Evolutionary conservation across 2,888 invertebrate genomes (phyloP).

Genomic region (Zeuzera pyrina): DNA sequence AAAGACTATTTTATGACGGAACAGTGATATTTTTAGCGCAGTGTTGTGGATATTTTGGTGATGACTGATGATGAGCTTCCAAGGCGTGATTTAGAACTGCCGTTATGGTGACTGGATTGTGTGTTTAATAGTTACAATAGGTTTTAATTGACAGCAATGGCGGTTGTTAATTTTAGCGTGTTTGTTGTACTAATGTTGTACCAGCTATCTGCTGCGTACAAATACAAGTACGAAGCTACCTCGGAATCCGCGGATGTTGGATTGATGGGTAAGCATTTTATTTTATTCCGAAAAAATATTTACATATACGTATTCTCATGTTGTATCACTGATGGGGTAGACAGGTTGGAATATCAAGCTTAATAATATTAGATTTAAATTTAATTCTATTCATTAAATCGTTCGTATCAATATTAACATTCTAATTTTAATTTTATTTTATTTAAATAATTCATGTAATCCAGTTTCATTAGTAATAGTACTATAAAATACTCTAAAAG

Average conservation of each 20-base stretch:
- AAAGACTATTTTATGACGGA: too few species aligned
- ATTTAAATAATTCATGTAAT: too few species aligned
- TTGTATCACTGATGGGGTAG: too few species aligned
- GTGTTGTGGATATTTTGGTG: conserved; percentile 7
- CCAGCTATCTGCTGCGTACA: conserved; percentile 44
- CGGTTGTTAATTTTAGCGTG: conserved; percentile 56
- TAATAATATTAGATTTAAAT: too few species aligned
- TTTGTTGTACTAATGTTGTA: conserved; percentile 54
- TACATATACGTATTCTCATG: too few species aligned
- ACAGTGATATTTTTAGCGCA: conserved; percentile 17
- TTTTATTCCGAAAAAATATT: too few species aligned
- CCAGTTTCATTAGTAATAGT: too few species aligned
- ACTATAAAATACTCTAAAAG: too few species aligned
- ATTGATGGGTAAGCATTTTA: conserved; percentile 37
- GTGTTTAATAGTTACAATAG: conserved; percentile 41
- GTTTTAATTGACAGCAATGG: conserved; percentile 52
- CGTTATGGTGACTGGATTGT: conserved; percentile 43
- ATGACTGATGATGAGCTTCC: conserved; percentile 4
- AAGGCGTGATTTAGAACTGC: conserved; percentile 20
- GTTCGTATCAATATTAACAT: too few species aligned
- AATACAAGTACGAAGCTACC: conserved; percentile 47
- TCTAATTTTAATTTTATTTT: too few species aligned
- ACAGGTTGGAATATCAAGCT: too few species aligned
- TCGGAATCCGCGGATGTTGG: conserved; percentile 55
- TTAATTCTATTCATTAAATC: too few species aligned